These are phyloP conservation scores for Cromileptes altivelis DNA, from an alignment of 2,113 vertebrate genomes.

Conservation along the genomic window DNA sequence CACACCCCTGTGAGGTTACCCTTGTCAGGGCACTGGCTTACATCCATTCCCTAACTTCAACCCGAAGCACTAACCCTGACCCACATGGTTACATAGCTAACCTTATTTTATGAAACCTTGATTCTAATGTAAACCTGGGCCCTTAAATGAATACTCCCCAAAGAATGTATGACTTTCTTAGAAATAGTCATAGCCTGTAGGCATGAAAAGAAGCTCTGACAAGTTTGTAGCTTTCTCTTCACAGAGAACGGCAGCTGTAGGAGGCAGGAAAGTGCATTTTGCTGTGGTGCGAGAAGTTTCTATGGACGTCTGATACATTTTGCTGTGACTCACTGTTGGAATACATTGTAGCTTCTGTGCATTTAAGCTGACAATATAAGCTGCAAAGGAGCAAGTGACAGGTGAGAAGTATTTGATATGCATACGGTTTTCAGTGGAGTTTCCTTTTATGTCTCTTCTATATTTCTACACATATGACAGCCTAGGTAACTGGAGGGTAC, in stretches of 20 bases:
- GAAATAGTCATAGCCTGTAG: neutral
- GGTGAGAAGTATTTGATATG: neutral
- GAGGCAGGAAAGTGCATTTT: neutral
- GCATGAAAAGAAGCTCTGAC: neutral
- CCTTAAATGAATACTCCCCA: neutral
- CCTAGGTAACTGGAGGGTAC: neutral
- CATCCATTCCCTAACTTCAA: conserved; percentile 14
- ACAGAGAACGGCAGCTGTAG: neutral
- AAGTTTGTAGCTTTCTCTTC: neutral
- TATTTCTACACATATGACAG: neutral
- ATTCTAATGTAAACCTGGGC: conserved; percentile 7
- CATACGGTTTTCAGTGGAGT: neutral
- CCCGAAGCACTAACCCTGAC: neutral
- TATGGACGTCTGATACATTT: neutral
- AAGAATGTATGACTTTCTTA: neutral
- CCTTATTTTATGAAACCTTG: neutral
- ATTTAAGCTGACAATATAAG: neutral
- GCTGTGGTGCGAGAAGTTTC: neutral
- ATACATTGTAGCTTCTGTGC: conserved; percentile 8
- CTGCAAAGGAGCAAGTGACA: neutral
- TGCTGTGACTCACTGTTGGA: neutral
- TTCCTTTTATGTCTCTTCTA: neutral
- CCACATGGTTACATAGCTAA: neutral
- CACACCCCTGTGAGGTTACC: conserved; percentile 33
- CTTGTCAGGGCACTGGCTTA: conserved; percentile 18